Conservation (phyloP, 2,797 vertebrate species). For the Tauraco hartlaubi region DNA sequence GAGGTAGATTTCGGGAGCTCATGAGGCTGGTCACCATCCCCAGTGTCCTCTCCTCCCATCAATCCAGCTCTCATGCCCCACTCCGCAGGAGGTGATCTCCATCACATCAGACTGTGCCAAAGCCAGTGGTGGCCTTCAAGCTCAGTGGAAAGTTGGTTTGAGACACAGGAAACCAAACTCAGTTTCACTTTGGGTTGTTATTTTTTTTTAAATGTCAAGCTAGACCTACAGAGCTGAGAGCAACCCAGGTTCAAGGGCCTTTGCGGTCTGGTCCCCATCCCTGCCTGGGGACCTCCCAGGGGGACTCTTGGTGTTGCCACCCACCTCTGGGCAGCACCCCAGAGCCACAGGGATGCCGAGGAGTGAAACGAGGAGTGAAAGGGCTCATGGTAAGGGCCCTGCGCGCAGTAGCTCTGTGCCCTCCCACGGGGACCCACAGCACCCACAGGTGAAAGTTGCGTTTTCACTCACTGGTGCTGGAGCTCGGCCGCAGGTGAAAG, state of each 20-base stretch:
- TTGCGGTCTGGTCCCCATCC: neutral
- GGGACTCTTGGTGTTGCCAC: neutral
- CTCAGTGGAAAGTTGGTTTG: neutral
- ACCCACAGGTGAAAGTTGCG: neutral
- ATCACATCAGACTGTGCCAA: neutral
- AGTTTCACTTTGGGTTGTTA: neutral
- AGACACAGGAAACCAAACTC: constrained; percentile 28
- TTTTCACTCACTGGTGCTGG: rapidly evolving
- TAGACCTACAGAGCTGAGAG: neutral
- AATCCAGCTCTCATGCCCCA: rapidly evolving
- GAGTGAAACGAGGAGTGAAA: neutral
- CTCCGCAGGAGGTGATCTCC: neutral
- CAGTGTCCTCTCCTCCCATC: neutral
- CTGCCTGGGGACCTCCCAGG: neutral
- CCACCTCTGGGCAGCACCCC: rapidly evolving
- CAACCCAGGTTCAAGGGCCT: neutral
- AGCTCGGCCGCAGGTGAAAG: neutral
- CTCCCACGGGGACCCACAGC: rapidly evolving
- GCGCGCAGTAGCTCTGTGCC: rapidly evolving
- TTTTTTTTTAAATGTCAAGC: neutral
- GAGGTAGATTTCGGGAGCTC: neutral
- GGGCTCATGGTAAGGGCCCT: rapidly evolving
- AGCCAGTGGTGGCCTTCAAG: neutral
- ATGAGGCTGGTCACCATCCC: rapidly evolving
- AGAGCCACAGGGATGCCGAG: rapidly evolving